These are phyloP conservation scores for Paramormyrops hopkinsi DNA, from an alignment of 2,797 vertebrate genomes.

Conservation along the genomic window DNA sequence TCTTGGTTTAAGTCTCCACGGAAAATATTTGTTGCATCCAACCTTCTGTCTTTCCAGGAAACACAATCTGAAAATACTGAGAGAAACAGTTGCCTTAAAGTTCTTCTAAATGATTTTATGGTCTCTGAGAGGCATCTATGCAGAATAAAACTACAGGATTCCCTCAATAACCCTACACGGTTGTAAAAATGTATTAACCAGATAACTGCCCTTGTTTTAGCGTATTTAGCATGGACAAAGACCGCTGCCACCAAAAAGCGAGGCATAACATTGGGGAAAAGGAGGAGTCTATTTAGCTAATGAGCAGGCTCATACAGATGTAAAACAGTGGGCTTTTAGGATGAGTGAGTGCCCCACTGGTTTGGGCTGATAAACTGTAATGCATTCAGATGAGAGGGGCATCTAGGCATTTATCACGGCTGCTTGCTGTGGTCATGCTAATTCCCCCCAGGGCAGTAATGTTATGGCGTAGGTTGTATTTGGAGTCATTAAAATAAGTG, in stretches of 20 bases:
- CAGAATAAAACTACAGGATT: slow-evolving; percentile 83
- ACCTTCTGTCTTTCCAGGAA: slow-evolving; percentile 63
- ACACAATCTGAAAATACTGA: slow-evolving; percentile 59
- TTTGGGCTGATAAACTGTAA: slow-evolving; percentile 58
- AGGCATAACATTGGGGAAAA: slow-evolving; percentile 71
- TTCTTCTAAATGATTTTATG: slow-evolving; percentile 87
- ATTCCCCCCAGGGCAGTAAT: slow-evolving; percentile 47
- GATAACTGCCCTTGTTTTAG: slow-evolving; percentile 79
- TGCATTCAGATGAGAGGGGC: slow-evolving; percentile 47
- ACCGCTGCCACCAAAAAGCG: slow-evolving; percentile 63
- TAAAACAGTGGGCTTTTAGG: slow-evolving; percentile 67
- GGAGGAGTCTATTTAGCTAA: slow-evolving; percentile 84
- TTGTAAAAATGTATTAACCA: slow-evolving; percentile 94
- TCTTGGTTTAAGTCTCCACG: slow-evolving; percentile 38
- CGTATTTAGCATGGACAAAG: slow-evolving; percentile 81
- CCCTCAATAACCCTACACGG: slow-evolving; percentile 75
- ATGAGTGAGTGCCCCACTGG: slow-evolving; percentile 48
- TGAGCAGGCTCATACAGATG: slow-evolving; percentile 76
- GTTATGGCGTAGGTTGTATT: slow-evolving; percentile 55
- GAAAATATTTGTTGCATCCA: slow-evolving; percentile 57
- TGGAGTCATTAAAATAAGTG: slow-evolving; percentile 58
- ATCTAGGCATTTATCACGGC: slow-evolving; percentile 49
- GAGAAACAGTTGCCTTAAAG: slow-evolving; percentile 65
- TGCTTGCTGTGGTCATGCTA: slow-evolving; percentile 64
- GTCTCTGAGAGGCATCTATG: slow-evolving; percentile 67